A percentile compares a stretch with the other conserved stretches of the same genome.
Conservation (phyloP, 2,888 invertebrate species). For the Cinara cedri region DNA sequence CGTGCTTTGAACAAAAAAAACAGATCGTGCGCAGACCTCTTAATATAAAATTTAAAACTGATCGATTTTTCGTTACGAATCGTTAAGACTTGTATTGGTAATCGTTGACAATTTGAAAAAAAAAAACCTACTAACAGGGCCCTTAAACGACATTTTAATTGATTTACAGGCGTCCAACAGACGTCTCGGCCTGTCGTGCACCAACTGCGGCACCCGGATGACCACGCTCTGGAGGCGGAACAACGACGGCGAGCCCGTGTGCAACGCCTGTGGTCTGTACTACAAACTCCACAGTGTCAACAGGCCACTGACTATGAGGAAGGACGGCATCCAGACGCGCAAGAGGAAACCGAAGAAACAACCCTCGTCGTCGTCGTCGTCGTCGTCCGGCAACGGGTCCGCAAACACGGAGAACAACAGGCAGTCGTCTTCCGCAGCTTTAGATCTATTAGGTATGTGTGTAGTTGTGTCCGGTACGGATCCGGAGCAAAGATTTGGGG, state of each 20-base stretch:
- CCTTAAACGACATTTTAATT: neutral
- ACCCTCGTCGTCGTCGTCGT: constrained; percentile 54
- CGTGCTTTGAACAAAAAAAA: no score
- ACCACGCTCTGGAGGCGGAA: constrained; percentile 98
- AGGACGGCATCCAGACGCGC: constrained; percentile 96
- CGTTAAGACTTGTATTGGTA: no score
- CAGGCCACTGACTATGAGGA: constrained; percentile 96
- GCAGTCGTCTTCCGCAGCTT: constrained; percentile 21
- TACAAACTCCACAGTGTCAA: constrained; percentile 92
- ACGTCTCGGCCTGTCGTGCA: constrained; percentile 83
- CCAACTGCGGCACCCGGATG: constrained; percentile 96
- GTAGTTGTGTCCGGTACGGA: no score
- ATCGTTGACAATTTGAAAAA: no score
- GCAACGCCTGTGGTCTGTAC: constrained; percentile 98
- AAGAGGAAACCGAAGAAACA: constrained; percentile 75
- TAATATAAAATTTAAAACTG: no score
- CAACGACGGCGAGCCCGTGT: constrained; percentile 97
- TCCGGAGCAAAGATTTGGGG: no score
- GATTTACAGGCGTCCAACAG: constrained; percentile 70
- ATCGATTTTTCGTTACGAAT: no score
- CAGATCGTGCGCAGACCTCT: no score
- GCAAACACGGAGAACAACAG: constrained; percentile 32
- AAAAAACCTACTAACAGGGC: no score
- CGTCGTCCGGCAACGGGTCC: constrained; percentile 38
- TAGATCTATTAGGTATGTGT: constrained; percentile 24